Base-by-base conservation (phyloP, 2,888 invertebrate species). In the Asteroscopus sphinx region DNA sequence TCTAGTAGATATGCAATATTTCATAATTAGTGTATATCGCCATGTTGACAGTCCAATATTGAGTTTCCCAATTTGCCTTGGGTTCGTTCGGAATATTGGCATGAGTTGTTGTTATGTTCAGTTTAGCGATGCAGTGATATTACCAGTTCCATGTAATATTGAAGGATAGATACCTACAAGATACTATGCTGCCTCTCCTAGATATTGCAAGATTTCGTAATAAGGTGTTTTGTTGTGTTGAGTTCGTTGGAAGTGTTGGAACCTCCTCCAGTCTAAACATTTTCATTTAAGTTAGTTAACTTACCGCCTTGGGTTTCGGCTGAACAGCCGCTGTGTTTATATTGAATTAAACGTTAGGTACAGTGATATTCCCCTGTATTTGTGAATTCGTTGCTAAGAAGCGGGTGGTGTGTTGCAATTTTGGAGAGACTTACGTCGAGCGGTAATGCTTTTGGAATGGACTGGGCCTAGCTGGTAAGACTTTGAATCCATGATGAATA, bases 41-140 rank as follows among this genome's bases (percentile, higher is more conserved):
- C 6, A 37, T 47, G 37, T 12, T 12, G n/a, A 17, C 4, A 28
- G 42, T 37, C 21, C 49, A 35, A 49, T 45, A 49, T 65, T 49
- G 12, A 32, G 16, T 41, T 32, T 16, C 45, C 12, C 6, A 51
- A 44, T 47, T 28, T 2, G 40, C 44, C 15, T 13, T 12, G 32
- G 49, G 36, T n/a, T 32, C 11, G 15, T 12, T 21, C 6, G 17
- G 16, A 28, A 21, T 21, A 3, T 21, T 21, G 21, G 21, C 21
- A 21, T 21, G 21, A 21, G 21, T 3, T 21, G 21, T 21, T 21
- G 21, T 21, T 21, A 21, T 21, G 21, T 1, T 3, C 39, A 32
- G 21, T 46, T 26, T 30, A 17, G 21, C 12, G 6, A 36, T 21
- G 39, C 30, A 3, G 11, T 30, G 17, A 28, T 47, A 15, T 45